These are phyloP conservation scores for Bucorvus abyssinicus DNA, from an alignment of 2,797 vertebrate genomes.

Conservation along the genomic window DNA sequence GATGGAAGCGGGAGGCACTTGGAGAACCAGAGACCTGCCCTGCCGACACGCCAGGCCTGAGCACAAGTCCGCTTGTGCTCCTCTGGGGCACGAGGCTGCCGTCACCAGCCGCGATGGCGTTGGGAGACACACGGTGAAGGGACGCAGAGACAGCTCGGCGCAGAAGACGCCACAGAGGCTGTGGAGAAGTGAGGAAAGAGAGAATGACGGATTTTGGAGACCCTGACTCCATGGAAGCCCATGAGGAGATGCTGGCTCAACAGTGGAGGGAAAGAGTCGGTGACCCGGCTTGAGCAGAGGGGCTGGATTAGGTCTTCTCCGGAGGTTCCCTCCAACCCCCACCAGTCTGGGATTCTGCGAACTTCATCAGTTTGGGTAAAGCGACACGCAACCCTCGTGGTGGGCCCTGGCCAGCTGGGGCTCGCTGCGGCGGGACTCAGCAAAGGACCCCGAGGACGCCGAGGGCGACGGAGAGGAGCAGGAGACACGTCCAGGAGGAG, in stretches of 20 bases:
- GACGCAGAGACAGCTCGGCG: background rate
- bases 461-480: background rate
- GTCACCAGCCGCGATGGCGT: background rate
- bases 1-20: background rate
- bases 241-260: background rate
- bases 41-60: background rate
- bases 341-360: background rate
- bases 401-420: rapidly evolving
- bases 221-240: rapidly evolving
- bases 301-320: background rate
- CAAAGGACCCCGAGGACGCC: background rate
- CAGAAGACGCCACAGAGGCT: background rate
- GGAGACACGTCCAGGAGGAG: background rate
- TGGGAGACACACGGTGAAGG: background rate
- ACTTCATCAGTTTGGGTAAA: background rate
- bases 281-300: background rate
- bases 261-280: background rate
- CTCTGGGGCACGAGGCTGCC: background rate
- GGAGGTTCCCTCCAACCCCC: background rate
- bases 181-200: background rate
- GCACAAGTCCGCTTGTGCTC: background rate
- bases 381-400: rapidly evolving
- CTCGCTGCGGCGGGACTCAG: no score
- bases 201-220: background rate
- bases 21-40: background rate